Percentiles rank a stretch among this genome's conserved stretches.
phyloP scores from a whole-genome alignment of 2,797 vertebrate genomes.

The Picus viridis region DNA sequence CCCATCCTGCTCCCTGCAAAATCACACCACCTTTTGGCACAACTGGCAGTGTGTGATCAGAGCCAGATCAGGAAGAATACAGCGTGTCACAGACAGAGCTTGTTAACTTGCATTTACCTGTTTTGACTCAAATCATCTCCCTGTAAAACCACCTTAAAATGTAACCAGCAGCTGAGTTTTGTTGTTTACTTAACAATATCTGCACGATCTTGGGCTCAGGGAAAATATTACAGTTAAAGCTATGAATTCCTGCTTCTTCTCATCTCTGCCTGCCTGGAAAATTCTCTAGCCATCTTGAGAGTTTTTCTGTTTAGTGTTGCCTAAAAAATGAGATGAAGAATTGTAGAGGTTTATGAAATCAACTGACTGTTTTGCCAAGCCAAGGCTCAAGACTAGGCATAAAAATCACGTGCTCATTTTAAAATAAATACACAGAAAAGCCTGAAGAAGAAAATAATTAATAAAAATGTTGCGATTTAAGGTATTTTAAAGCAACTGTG shows the following conservation, averaged over 20 bases:
- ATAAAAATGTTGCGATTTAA: neutral
- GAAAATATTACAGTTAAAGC: neutral
- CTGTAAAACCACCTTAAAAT: neutral
- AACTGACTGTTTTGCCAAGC: neutral
- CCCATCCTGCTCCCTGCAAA: slow-evolving; percentile 44
- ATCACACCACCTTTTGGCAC: slow-evolving; percentile 51
- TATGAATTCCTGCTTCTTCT: neutral
- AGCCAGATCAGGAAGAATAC: neutral
- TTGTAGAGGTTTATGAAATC: neutral
- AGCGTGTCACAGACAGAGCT: neutral
- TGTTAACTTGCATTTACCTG: neutral
- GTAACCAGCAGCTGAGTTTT: neutral
- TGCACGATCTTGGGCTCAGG: neutral
- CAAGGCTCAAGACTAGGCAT: neutral
- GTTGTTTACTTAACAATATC: neutral
- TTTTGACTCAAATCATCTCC: neutral
- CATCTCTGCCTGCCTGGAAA: neutral
- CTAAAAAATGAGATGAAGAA: neutral
- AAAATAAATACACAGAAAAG: neutral
- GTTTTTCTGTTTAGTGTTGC: neutral
- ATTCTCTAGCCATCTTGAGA: neutral
- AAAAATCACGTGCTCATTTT: neutral
- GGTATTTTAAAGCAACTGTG: neutral
- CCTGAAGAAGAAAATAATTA: neutral
- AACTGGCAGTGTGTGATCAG: neutral